Evolutionary conservation across 2,888 invertebrate genomes (phyloP).

Genomic region (Sacculina carcini): DNA sequence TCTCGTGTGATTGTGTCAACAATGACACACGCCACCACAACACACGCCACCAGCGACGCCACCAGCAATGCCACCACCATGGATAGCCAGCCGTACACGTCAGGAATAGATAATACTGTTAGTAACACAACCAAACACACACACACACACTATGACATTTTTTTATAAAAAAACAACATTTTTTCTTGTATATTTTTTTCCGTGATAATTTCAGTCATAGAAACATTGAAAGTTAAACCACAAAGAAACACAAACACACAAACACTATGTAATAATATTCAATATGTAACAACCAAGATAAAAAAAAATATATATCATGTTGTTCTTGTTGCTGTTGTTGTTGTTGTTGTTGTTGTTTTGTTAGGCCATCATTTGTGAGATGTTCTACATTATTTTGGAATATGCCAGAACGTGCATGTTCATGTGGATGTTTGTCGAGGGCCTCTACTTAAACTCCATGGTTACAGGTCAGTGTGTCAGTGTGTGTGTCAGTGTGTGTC

Average conservation of each 20-base stretch:
- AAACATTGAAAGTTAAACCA: background rate
- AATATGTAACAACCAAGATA: too few relatives aligned
- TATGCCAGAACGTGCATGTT: slow-evolving; percentile 73
- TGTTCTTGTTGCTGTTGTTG: too few relatives aligned
- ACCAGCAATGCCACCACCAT: too few relatives aligned
- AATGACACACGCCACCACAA: background rate
- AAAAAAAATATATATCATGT: too few relatives aligned
- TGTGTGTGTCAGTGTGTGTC: background rate
- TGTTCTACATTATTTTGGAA: slow-evolving; percentile 50
- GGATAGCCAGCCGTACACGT: too few relatives aligned
- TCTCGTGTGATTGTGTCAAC: slow-evolving; percentile 19
- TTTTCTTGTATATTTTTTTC: too few relatives aligned
- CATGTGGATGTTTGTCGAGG: slow-evolving; percentile 93
- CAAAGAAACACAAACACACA: background rate
- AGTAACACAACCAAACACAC: too few relatives aligned
- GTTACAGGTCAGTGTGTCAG: slow-evolving; percentile 31
- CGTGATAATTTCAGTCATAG: too few relatives aligned
- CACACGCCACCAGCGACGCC: too few relatives aligned
- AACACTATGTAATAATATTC: background rate
- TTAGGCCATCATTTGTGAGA: slow-evolving; percentile 53
- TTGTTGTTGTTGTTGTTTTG: slow-evolving; percentile 7
- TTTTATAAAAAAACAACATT: too few relatives aligned
- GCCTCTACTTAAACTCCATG: slow-evolving; percentile 59
- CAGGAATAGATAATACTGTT: too few relatives aligned
- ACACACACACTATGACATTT: too few relatives aligned